phyloP scores from a whole-genome alignment of 2,113 vertebrate species.

The Desmodus rotundus region DNA sequence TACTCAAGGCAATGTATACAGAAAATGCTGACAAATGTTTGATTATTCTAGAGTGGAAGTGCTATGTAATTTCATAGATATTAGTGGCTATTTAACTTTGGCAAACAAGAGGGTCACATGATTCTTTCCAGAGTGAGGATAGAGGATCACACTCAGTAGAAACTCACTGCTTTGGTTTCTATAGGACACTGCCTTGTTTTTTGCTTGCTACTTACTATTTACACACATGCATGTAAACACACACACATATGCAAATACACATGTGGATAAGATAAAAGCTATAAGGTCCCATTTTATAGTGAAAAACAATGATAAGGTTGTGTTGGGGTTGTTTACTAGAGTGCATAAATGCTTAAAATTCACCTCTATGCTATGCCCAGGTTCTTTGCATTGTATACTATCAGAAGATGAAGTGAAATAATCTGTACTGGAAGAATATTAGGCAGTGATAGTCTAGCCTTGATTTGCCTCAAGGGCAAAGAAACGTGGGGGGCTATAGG shows the following conservation, averaged over 20 bases:
- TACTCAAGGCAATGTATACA: background rate
- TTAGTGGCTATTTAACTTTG: background rate
- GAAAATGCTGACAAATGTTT: background rate
- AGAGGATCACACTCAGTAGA: background rate
- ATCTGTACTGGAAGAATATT: background rate
- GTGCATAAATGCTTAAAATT: background rate
- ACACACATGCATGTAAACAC: background rate
- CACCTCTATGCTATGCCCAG: background rate
- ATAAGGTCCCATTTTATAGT: background rate
- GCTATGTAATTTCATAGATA: background rate
- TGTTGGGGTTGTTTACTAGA: background rate
- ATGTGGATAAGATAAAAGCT: background rate
- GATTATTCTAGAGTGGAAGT: background rate
- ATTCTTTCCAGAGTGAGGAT: background rate
- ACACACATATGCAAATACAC: background rate
- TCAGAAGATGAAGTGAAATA: background rate
- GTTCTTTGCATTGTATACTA: background rate
- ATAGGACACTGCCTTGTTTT: background rate
- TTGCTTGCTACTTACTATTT: background rate
- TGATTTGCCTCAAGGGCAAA: background rate
- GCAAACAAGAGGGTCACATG: background rate
- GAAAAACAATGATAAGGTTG: background rate
- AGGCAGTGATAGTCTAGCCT: background rate
- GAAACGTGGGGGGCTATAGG: background rate
- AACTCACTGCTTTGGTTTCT: background rate